Evolutionary conservation across 2,797 vertebrate genomes (phyloP).

Genomic region (Hydrocynus forskahlii): DNA sequence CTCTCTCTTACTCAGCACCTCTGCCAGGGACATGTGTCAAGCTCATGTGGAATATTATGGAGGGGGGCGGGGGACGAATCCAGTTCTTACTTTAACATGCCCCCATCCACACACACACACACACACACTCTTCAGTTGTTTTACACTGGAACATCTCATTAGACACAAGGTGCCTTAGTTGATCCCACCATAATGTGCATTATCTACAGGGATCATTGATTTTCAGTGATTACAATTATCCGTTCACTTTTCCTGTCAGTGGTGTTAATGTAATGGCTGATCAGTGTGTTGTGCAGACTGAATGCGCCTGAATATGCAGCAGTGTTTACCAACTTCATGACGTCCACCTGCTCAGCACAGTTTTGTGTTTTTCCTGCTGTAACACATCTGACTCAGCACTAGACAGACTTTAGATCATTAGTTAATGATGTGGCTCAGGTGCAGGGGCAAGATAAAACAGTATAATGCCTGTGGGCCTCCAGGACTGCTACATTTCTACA

Average conservation of each 20-base stretch:
- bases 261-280: not conserved
- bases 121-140: not conserved
- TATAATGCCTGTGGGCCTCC: not conserved
- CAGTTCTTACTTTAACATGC: not conserved
- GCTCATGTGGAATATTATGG: not conserved
- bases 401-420: not conserved
- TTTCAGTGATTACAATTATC: too few species aligned
- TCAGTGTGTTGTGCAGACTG: not conserved
- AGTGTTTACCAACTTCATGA: not conserved
- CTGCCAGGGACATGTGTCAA: not conserved
- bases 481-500: not conserved
- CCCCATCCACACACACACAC: not conserved
- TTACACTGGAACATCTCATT: not conserved
- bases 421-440: slow-evolving; percentile 16
- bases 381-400: slow-evolving; percentile 10
- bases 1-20: slow-evolving; percentile 7
- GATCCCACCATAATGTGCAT: not conserved
- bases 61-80: not conserved
- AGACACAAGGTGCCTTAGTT: not conserved
- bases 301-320: not conserved
- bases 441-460: not conserved
- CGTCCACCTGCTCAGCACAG: not conserved
- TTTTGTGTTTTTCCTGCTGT: slow-evolving; percentile 19
- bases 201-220: too few species aligned
- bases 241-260: too few species aligned